Evolutionary conservation across 2,888 invertebrate genomes (phyloP), one percentile per base, ranked within the genome.

Genomic region (Heliconius cydno): DNA sequence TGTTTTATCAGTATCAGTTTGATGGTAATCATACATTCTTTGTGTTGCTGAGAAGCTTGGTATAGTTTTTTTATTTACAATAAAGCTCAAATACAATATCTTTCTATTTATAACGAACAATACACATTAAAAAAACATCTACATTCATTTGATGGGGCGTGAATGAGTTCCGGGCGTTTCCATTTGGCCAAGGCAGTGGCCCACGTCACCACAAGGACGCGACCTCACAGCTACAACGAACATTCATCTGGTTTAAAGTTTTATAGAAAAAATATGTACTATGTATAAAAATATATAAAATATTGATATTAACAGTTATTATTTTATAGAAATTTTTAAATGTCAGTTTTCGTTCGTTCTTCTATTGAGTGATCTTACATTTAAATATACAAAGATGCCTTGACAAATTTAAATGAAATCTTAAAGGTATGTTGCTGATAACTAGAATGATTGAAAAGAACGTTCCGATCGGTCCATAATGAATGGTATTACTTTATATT

Each of bases 181-280:
- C 84, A 82, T 82, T 86, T 82, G 85, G 81, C 84, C 90, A 92
- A 91, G 91, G 92, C 87, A 82, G 88, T 80, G 72, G 80, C 78
- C 87, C 91, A 91, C 92, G 92, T 92, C 92, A 92, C 78, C 77
- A 78, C 80, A 75, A 77, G 80, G 77, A 74, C 80, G 63, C 73
- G 74, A 34, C 77, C 75, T 75, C 63, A 73, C n/a, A 41, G 52
- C 74, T 77, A 70, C 77, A 77, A 73, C 63, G 65, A 63, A 57
- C 41, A 46, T 25, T 70, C 41, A 70, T 70, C 70, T 70, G 70
- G 41, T 25, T 70, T 70, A 25, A 70, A 70, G 46, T 25, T 70
- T 70, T 25, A 41, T 70, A 0, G 13, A 46, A n/a, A 70, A 25
- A 15, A 13, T 13, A 25, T 38, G 25, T 46, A 70, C 2, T 25